Evolutionary conservation across 2,113 vertebrate genomes (phyloP).

Genomic region (Ctenodactylus gundi): DNA sequence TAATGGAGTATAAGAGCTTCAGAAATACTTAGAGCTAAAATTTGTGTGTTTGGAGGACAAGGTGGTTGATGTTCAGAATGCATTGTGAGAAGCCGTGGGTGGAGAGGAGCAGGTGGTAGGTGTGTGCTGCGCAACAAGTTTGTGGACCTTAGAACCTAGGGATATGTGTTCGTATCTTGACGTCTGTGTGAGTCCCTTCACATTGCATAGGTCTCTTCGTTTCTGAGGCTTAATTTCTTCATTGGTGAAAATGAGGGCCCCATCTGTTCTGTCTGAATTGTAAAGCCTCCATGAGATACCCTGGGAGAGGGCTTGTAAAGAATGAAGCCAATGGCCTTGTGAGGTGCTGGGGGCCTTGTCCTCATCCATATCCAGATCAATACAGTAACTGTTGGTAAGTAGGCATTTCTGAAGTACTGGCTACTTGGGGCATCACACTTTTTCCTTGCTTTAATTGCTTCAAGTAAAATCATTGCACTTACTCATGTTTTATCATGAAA

Average conservation of each 20-base stretch:
- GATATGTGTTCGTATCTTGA: background rate
- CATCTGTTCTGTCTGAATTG: background rate
- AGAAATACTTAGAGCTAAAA: background rate
- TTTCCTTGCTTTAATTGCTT: background rate
- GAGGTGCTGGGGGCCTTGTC: background rate
- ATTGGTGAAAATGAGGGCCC: background rate
- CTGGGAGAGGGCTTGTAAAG: background rate
- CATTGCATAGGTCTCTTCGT: too few relatives aligned
- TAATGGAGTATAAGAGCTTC: background rate
- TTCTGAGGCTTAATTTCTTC: background rate
- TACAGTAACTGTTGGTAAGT: background rate
- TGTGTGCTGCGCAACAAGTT: background rate
- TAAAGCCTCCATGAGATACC: background rate
- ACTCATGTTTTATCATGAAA: slow-evolving; percentile 16
- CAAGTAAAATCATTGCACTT: background rate
- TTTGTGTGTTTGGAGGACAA: background rate
- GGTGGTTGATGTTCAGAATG: background rate
- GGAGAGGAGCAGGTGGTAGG: background rate
- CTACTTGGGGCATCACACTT: background rate
- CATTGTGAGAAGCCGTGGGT: background rate
- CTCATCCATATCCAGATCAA: background rate
- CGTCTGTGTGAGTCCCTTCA: too few relatives aligned
- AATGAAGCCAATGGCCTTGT: too few relatives aligned
- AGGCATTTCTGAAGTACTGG: background rate
- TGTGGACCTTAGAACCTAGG: background rate